Evolutionary conservation across 2,888 invertebrate species (phyloP).

Genomic region (Asteroscopus sphinx): DNA sequence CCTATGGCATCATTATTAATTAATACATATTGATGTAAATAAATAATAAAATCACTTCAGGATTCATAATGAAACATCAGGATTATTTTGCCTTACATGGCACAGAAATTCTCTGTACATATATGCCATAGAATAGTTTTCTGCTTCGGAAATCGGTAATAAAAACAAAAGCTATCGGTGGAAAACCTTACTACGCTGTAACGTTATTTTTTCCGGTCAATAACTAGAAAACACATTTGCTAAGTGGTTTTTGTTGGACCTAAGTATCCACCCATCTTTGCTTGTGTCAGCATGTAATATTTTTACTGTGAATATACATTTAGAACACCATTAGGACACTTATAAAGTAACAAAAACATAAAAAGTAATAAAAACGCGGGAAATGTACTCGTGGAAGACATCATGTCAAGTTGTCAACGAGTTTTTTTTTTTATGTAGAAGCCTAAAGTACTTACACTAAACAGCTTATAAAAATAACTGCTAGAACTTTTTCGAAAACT

Average conservation of each 20-base stretch:
- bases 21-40: no score
- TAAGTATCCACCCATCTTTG: constrained; percentile 10
- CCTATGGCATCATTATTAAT: no score
- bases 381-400: not conserved
- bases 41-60: no score
- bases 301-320: constrained; percentile 25
- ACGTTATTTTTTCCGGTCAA: constrained; percentile 59
- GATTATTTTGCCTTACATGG: no score
- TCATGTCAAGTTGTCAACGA: not conserved
- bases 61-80: no score
- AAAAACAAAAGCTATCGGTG: constrained; percentile 3
- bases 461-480: no score
- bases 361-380: constrained; percentile 9
- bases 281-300: constrained; percentile 19
- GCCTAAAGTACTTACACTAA: no score
- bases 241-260: constrained; percentile 53
- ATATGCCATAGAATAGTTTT: no score
- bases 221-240: constrained; percentile 51
- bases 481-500: not conserved
- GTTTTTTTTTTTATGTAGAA: no score
- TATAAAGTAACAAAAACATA: constrained; percentile 5
- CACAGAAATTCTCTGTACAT: no score
- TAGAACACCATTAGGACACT: constrained; percentile 13
- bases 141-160: no score
- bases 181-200: constrained; percentile 18